Conservation (phyloP, 2,888 invertebrate genomes). For the Agriopis leucophaearia region DNA sequence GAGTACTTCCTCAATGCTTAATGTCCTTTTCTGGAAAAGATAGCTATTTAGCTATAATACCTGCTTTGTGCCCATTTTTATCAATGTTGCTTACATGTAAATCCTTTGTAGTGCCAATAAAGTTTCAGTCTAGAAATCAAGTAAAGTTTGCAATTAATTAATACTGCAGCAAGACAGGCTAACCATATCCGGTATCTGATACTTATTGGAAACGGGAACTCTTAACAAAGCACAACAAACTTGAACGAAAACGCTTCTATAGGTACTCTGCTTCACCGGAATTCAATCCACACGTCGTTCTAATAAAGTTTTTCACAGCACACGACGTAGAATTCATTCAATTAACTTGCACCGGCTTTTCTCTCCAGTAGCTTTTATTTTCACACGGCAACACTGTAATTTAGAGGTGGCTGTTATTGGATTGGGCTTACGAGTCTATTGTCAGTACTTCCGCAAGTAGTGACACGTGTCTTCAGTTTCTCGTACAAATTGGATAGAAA, state of each 20-base stretch:
- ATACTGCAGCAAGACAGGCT: neutral
- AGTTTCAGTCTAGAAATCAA: too few relatives aligned
- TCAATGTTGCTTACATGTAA: too few relatives aligned
- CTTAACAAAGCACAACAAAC: slow-evolving; percentile 2
- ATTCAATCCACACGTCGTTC: slow-evolving; percentile 26
- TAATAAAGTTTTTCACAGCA: slow-evolving; percentile 35
- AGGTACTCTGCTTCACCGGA: slow-evolving; percentile 9
- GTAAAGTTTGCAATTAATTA: neutral
- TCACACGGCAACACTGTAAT: slow-evolving; percentile 19
- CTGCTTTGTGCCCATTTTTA: too few relatives aligned
- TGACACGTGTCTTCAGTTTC: slow-evolving; percentile 39
- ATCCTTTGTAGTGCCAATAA: too few relatives aligned
- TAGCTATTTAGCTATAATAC: too few relatives aligned
- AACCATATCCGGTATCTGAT: neutral
- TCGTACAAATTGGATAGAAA: slow-evolving; percentile 22
- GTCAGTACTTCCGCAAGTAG: slow-evolving; percentile 35
- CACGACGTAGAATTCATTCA: slow-evolving; percentile 35
- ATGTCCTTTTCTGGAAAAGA: too few relatives aligned
- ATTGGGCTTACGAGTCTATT: slow-evolving; percentile 29
- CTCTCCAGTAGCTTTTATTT: slow-evolving; percentile 26
- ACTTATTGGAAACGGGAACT: neutral
- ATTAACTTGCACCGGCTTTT: slow-evolving; percentile 31
- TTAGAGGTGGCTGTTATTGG: slow-evolving; percentile 23
- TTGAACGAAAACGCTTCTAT: slow-evolving; percentile 20
- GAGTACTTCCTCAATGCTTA: too few relatives aligned